These are phyloP conservation scores for Sphaerophoria taeniata DNA, from an alignment of 2,888 invertebrate genomes.

Conservation along the genomic window DNA sequence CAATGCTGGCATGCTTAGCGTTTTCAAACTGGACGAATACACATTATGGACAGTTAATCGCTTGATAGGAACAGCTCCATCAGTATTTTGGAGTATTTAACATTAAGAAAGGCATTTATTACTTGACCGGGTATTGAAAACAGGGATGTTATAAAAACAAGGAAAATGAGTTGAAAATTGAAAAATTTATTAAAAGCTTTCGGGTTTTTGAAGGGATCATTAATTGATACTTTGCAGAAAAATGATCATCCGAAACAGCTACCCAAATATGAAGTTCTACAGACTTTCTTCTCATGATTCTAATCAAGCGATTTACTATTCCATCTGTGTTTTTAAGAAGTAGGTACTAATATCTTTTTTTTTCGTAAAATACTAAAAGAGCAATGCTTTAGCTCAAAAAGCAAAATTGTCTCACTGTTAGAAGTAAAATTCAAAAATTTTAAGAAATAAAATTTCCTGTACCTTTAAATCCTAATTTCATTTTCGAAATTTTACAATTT, in stretches of 20 bases:
- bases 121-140: too few species aligned
- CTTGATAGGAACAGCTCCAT: conserved; percentile 43
- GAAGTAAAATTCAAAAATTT: background rate
- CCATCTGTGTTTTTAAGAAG: conserved; percentile 37
- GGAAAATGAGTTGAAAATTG: too few species aligned
- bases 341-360: background rate
- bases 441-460: too few species aligned
- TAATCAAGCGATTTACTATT: conserved; percentile 64
- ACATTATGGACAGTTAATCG: conserved; percentile 65
- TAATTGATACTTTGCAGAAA: too few species aligned
- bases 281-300: background rate
- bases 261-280: too few species aligned
- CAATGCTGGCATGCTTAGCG: conserved; percentile 49
- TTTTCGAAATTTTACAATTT: conserved; percentile 58
- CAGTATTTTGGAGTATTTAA: background rate
- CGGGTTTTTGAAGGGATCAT: too few species aligned
- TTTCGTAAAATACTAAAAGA: conserved; percentile 21
- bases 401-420: conserved; percentile 17
- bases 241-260: too few species aligned
- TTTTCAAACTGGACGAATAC: conserved; percentile 30
- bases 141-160: too few species aligned
- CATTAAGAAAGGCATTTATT: too few species aligned
- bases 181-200: too few species aligned
- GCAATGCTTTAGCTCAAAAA: conserved; percentile 66
- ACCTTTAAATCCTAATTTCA: conserved; percentile 68